A percentile compares a stretch with the other conserved stretches of the same genome.
phyloP scores from a whole-genome alignment of 2,113 vertebrate species.

The Mustela nigripes region DNA sequence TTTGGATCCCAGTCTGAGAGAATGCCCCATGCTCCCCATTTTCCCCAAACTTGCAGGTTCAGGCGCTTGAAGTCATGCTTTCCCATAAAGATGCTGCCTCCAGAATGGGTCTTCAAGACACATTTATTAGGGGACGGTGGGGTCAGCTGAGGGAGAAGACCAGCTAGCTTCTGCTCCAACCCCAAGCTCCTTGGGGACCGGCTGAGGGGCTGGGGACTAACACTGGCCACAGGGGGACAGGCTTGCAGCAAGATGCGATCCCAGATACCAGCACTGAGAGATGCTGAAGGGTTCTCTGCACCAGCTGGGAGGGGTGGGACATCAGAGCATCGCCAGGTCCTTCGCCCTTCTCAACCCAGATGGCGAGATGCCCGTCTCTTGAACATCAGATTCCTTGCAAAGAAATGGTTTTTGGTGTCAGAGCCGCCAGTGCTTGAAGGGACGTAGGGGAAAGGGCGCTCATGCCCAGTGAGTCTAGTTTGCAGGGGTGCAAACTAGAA shows the following conservation, averaged over 20 bases:
- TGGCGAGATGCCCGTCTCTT: neutral
- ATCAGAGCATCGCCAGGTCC: fast-evolving
- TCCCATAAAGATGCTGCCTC: neutral
- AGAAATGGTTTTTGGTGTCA: neutral
- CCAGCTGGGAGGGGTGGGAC: too few species aligned
- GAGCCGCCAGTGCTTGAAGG: neutral
- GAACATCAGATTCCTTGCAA: neutral
- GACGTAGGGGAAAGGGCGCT: neutral
- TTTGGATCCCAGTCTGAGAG: neutral
- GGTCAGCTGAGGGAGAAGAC: neutral
- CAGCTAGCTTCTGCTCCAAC: neutral
- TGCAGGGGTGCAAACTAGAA: neutral
- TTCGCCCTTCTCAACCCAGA: neutral
- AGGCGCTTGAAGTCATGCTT: neutral
- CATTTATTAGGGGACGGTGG: neutral
- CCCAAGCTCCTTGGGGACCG: neutral
- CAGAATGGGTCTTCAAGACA: neutral
- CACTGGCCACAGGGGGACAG: neutral
- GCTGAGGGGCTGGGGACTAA: neutral
- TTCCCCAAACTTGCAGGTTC: neutral
- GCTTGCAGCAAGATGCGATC: neutral
- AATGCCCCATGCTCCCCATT: neutral
- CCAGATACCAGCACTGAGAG: neutral
- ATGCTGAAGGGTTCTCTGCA: neutral
- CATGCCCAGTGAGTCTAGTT: neutral